Percentiles rank a stretch among this genome's conserved stretches.
Conservation (phyloP, 2,113 vertebrate genomes). For the Silurus glanis region DNA sequence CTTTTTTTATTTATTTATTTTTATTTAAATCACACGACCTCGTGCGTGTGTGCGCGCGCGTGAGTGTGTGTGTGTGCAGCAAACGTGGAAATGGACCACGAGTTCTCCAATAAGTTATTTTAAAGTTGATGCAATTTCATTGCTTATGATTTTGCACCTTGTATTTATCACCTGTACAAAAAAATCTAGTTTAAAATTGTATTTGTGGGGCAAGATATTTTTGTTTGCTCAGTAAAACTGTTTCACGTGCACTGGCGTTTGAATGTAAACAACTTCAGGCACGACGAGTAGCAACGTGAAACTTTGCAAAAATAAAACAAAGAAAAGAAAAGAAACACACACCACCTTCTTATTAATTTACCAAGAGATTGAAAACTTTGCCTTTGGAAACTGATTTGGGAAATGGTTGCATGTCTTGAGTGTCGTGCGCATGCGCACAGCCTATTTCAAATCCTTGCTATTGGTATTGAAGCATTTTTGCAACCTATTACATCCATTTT, state of each 20-base stretch:
- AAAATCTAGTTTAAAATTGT: too few species aligned
- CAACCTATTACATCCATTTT: neutral
- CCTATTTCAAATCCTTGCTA: neutral
- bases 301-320: neutral
- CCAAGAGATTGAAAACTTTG: neutral
- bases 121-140: neutral
- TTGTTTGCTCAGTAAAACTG: neutral
- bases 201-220: neutral
- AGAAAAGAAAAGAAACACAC: too few species aligned
- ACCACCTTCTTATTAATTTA: too few species aligned
- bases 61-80: neutral
- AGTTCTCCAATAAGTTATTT: neutral
- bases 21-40: neutral
- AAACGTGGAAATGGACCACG: neutral
- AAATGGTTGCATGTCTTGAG: neutral
- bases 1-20: too few species aligned
- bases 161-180: too few species aligned
- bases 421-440: neutral
- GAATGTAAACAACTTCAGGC: conserved; percentile 44
- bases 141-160: too few species aligned
- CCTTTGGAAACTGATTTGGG: neutral
- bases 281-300: neutral
- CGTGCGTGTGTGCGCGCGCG: neutral
- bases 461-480: neutral
- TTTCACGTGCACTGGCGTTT: neutral